A percentile compares a stretch with the other conserved stretches of the same genome.
Conservation (phyloP, 2,888 invertebrate genomes). For the Rhingia campestris region DNA sequence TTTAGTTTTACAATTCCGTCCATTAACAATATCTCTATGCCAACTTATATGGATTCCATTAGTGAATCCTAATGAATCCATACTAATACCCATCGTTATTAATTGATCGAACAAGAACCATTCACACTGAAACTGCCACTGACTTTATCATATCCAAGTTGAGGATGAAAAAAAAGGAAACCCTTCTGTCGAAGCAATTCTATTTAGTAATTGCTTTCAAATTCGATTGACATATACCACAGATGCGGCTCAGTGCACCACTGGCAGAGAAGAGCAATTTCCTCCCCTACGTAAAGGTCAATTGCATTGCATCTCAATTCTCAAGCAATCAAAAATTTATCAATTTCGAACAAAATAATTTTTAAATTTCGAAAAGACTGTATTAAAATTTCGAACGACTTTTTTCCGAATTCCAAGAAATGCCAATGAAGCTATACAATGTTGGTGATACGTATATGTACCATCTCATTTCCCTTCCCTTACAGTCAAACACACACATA, state of each 20-base stretch:
- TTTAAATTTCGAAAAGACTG: slow-evolving; percentile 4
- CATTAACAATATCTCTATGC: too few relatives aligned
- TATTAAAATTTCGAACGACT: slow-evolving; percentile 28
- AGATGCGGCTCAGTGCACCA: slow-evolving; percentile 62
- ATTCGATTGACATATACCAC: slow-evolving; percentile 66
- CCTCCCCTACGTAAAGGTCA: slow-evolving; percentile 50
- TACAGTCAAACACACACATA: not conserved
- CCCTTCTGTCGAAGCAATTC: slow-evolving; percentile 64
- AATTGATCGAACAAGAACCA: slow-evolving; percentile 33
- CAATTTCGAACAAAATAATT: slow-evolving; percentile 25
- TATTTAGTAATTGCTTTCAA: slow-evolving; percentile 69
- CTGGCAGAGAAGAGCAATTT: not conserved
- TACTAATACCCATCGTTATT: slow-evolving; percentile 31
- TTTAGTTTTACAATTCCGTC: too few relatives aligned
- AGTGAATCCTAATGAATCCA: slow-evolving; percentile 34
- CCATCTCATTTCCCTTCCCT: not conserved
- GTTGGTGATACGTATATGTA: not conserved
- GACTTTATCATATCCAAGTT: slow-evolving; percentile 24
- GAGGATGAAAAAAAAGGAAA: slow-evolving; percentile 8
- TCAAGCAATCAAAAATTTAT: slow-evolving; percentile 46
- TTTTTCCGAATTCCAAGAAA: slow-evolving; percentile 3
- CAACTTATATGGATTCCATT: slow-evolving; percentile 56
- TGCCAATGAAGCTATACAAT: slow-evolving; percentile 20
- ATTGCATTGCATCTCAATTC: slow-evolving; percentile 42
- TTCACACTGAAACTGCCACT: slow-evolving; percentile 25